Percentiles rank a stretch among this genome's conserved stretches.
Evolutionary conservation across 2,888 invertebrate genomes (phyloP).

Genomic region (Nymphalis urticae): DNA sequence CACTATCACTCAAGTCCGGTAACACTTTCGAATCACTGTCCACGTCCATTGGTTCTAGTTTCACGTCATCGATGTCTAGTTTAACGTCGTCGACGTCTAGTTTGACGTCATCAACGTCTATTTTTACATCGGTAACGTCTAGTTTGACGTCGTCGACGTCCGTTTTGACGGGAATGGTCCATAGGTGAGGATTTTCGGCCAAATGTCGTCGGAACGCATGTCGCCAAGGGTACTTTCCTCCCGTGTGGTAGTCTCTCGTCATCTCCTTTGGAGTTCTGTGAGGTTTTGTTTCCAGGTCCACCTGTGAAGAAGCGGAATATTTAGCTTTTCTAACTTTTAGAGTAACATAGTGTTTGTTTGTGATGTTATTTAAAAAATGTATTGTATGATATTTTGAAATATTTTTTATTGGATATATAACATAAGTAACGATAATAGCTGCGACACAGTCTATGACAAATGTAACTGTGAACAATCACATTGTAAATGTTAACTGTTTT

Average conservation of each 20-base stretch:
- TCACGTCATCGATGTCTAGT: conserved; percentile 34
- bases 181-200: conserved; percentile 57
- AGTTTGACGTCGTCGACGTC: conserved; percentile 40
- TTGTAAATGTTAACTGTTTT: too few species aligned
- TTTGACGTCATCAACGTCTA: conserved; percentile 37
- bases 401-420: too few species aligned
- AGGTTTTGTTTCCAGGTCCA: conserved; percentile 66
- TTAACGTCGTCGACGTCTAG: conserved; percentile 37
- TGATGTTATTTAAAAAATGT: neutral
- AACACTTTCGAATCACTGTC: conserved; percentile 39
- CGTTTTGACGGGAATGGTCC: conserved; percentile 47
- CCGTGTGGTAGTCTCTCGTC: conserved; percentile 67
- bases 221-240: conserved; percentile 70
- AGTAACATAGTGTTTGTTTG: neutral
- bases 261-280: conserved; percentile 69
- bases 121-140: conserved; percentile 36
- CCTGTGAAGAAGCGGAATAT: conserved; percentile 47
- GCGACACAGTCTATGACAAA: too few species aligned
- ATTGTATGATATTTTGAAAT: too few species aligned
- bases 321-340: neutral
- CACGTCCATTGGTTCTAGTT: conserved; percentile 40
- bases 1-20: conserved; percentile 50
- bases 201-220: conserved; percentile 69
- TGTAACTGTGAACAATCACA: too few species aligned
- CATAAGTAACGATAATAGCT: too few species aligned